phyloP scores from a whole-genome alignment of 2,113 vertebrate genomes.

The Ciconia boyciana region DNA sequence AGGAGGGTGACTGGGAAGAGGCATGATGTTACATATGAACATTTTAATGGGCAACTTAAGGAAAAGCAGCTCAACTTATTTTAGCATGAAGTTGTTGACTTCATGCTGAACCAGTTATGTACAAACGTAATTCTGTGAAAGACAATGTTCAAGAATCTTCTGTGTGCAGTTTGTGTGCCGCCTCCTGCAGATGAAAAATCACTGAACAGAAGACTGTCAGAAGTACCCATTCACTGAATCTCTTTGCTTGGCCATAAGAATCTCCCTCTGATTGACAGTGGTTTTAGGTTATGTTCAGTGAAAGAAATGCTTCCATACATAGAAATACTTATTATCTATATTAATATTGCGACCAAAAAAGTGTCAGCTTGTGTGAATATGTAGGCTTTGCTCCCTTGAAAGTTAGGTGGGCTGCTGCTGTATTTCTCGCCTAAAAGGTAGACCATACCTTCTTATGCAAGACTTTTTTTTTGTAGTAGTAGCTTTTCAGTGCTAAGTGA shows the following conservation, averaged over 20 bases:
- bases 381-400: background rate
- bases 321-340: background rate
- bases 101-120: background rate
- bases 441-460: background rate
- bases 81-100: background rate
- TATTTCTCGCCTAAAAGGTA: background rate
- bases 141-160: conserved; percentile 34
- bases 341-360: background rate
- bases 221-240: background rate
- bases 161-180: background rate
- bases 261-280: background rate
- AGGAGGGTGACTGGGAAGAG: background rate
- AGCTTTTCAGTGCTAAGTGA: background rate
- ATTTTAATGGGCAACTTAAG: background rate
- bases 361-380: background rate
- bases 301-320: background rate
- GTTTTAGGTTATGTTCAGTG: background rate
- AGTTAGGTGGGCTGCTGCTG: background rate
- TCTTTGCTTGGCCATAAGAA: background rate
- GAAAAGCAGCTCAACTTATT: background rate
- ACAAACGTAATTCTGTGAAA: background rate
- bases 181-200: conserved; percentile 3
- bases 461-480: background rate
- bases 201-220: background rate
- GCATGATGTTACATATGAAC: accelerated